Percentiles rank a stretch among this genome's conserved stretches.
Conservation (phyloP, 1,140 invertebrate genomes). For the Drosophila albomicans region DNA sequence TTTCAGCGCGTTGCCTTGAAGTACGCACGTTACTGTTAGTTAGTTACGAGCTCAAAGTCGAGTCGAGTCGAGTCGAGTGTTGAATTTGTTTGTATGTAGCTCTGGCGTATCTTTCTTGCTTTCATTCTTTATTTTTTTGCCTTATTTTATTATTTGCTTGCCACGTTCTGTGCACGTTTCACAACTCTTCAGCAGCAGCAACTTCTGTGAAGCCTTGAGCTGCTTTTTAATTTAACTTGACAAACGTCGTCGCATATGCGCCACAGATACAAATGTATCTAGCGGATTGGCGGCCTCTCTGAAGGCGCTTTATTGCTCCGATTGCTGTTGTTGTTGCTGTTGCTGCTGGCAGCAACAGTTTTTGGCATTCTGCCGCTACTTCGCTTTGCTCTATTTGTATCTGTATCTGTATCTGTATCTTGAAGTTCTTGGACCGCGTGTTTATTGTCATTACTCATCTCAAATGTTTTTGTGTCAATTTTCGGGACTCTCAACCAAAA, state of each 20-base stretch:
- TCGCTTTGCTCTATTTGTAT: conserved; percentile 14
- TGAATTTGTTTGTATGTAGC: conserved; percentile 7
- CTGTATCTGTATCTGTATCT: conserved; percentile 20
- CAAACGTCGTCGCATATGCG: conserved; percentile 60
- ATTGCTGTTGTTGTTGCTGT: conserved; percentile 27
- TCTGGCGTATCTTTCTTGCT: background rate
- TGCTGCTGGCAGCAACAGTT: conserved; percentile 65
- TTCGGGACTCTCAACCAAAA: conserved; percentile 15
- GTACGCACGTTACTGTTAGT: conserved; percentile 83
- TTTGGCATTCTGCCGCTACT: conserved; percentile 9
- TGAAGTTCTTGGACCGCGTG: conserved; percentile 21
- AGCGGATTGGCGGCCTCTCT: conserved; percentile 49
- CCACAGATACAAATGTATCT: conserved; percentile 68
- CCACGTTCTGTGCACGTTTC: conserved; percentile 64
- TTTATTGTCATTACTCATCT: conserved; percentile 75
- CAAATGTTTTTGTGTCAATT: conserved; percentile 67
- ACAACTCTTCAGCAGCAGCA: conserved; percentile 51
- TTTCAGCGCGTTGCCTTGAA: conserved; percentile 46
- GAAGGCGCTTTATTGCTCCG: conserved; percentile 26
- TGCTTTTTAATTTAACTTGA: conserved; percentile 82
- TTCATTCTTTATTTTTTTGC: conserved; percentile 11
- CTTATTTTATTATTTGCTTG: conserved; percentile 32
- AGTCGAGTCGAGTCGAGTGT: conserved; percentile 37
- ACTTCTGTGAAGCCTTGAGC: conserved; percentile 33
- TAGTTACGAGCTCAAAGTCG: conserved; percentile 32